A percentile compares a stretch with the other conserved stretches of the same genome.
Evolutionary conservation across 2,113 vertebrate genomes (phyloP).

Genomic region (Cephalopholis sonnerati): DNA sequence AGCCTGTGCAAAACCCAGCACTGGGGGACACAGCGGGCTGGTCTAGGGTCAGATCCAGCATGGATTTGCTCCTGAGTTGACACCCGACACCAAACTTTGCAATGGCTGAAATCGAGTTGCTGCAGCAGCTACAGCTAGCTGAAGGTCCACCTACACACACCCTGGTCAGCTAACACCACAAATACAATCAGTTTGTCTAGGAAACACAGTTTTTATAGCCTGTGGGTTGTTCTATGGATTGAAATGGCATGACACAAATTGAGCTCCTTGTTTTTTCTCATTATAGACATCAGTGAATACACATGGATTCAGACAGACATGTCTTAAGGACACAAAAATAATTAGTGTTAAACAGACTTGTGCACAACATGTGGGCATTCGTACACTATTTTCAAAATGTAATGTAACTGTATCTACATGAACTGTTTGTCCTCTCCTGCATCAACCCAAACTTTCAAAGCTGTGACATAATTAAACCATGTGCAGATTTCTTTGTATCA

Average conservation of each 20-base stretch:
- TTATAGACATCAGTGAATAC: neutral
- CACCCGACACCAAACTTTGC: no score
- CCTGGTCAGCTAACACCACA: no score
- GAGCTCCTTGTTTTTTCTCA: neutral
- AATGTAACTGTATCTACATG: neutral
- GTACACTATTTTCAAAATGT: conserved; percentile 14
- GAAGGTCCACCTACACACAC: no score
- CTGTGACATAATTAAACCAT: neutral
- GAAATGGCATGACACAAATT: neutral
- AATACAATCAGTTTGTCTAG: no score
- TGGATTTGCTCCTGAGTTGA: no score
- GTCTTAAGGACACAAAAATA: conserved; percentile 22
- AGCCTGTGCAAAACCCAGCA: no score
- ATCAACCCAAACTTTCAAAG: neutral
- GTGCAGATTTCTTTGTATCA: neutral
- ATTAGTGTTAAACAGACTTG: conserved; percentile 15
- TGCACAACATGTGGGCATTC: conserved; percentile 2
- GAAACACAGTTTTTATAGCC: no score
- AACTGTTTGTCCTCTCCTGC: neutral
- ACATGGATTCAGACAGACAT: neutral
- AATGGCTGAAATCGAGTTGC: no score
- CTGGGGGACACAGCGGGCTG: no score
- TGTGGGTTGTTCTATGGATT: no score
- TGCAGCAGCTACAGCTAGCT: no score
- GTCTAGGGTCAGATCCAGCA: no score